Evolutionary conservation across 2,888 invertebrate genomes (phyloP).

Genomic region (Spisula subtruncata): DNA sequence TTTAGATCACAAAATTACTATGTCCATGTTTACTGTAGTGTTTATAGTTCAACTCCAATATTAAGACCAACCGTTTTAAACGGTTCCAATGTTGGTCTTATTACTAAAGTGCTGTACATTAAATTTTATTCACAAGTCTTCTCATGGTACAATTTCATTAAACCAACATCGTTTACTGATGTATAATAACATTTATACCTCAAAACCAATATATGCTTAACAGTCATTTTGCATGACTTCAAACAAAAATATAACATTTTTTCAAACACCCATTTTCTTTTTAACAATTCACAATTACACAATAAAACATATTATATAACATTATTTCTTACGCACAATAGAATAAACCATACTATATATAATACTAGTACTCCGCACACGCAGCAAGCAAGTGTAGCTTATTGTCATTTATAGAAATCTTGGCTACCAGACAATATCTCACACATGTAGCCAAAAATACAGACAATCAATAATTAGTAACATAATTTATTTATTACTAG

Average conservation of each 20-base stretch:
- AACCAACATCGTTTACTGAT: too few relatives aligned
- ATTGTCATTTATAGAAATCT: slow-evolving; percentile 1
- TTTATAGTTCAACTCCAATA: too few relatives aligned
- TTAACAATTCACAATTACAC: background rate
- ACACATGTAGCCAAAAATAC: slow-evolving; percentile 1
- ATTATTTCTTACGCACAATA: background rate
- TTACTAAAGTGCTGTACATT: too few relatives aligned
- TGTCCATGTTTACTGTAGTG: too few relatives aligned
- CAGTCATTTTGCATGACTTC: background rate
- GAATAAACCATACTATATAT: background rate
- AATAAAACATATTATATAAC: background rate
- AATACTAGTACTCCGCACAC: too few relatives aligned
- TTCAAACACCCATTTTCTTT: background rate
- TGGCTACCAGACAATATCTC: background rate
- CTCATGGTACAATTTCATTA: too few relatives aligned
- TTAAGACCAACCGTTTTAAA: too few relatives aligned
- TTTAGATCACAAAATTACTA: too few relatives aligned
- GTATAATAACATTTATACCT: too few relatives aligned
- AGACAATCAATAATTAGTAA: too few relatives aligned
- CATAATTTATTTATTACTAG: background rate
- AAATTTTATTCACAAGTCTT: too few relatives aligned
- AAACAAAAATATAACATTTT: background rate
- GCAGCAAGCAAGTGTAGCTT: background rate
- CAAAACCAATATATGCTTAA: background rate
- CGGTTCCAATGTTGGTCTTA: too few relatives aligned